Evolutionary conservation across 64 coral and sea anemone genomes (phyloP).

Genomic region (Montipora sp.): DNA sequence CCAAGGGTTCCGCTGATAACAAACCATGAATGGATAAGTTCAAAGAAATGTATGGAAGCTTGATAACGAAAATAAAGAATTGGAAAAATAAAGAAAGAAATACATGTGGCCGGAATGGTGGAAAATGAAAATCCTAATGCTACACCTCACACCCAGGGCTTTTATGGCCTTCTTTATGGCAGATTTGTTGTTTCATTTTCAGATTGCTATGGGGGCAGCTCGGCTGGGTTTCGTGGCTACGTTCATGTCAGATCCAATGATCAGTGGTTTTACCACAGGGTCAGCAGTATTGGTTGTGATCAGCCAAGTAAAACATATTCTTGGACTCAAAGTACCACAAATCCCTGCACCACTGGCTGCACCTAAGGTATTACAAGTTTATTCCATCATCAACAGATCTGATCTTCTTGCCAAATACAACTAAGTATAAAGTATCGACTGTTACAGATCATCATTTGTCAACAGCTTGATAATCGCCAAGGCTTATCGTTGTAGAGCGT

Average conservation of each 20-base stretch:
- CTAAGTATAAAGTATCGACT: background rate
- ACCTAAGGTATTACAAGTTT: constrained; percentile 53
- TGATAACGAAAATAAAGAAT: too few relatives aligned
- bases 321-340: constrained; percentile 81
- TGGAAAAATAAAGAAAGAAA: too few relatives aligned
- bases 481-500: too few relatives aligned
- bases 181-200: background rate
- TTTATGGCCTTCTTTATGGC: background rate
- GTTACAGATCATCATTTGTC: background rate
- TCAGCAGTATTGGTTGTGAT: constrained; percentile 84
- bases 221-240: constrained; percentile 87
- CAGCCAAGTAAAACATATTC: constrained; percentile 94
- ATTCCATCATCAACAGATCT: too few relatives aligned
- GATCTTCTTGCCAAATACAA: too few relatives aligned
- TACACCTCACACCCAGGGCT: too few relatives aligned
- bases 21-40: too few relatives aligned
- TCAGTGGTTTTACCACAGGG: constrained; percentile 97
- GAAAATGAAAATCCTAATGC: background rate
- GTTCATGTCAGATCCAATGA: constrained; percentile 86
- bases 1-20: too few relatives aligned
- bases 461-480: too few relatives aligned
- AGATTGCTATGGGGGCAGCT: constrained; percentile 81
- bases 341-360: constrained; percentile 79
- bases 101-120: too few relatives aligned
- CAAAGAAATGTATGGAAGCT: too few relatives aligned